A percentile compares a stretch with the other conserved stretches of the same genome.
Evolutionary conservation across 1,140 invertebrate genomes (phyloP).

Genomic region (Ostrea edulis): DNA sequence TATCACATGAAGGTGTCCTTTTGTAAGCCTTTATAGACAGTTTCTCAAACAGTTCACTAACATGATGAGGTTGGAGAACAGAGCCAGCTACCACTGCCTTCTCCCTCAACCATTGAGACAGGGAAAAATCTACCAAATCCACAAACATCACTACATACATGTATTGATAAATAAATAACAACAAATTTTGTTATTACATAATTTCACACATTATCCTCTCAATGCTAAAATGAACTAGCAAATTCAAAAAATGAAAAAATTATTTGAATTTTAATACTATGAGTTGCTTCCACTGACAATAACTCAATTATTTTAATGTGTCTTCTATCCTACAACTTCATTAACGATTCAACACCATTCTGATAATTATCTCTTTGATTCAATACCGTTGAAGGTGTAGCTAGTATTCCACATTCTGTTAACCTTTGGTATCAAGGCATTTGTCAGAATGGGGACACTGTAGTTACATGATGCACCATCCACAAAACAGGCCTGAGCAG

Average conservation of each 20-base stretch:
- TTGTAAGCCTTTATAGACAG: conserved; percentile 16
- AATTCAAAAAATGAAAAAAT: too few relatives aligned
- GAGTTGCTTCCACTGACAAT: too few relatives aligned
- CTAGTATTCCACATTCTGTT: conserved; percentile 45
- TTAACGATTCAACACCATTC: too few relatives aligned
- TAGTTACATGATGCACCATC: neutral
- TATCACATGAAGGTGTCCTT: neutral
- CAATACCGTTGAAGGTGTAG: neutral
- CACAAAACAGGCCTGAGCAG: conserved; percentile 30
- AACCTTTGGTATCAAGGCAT: conserved; percentile 33
- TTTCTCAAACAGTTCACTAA: conserved; percentile 37
- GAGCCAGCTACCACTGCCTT: neutral
- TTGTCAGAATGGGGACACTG: conserved; percentile 25
- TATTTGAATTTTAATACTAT: too few relatives aligned
- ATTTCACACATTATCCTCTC: too few relatives aligned
- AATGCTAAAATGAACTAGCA: too few relatives aligned
- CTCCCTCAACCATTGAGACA: conserved; percentile 20
- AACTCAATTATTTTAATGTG: too few relatives aligned
- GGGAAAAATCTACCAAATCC: neutral
- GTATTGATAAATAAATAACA: too few relatives aligned
- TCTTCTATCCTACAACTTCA: too few relatives aligned
- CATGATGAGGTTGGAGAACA: neutral
- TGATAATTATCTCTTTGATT: neutral
- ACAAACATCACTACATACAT: neutral
- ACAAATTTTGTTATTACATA: too few relatives aligned